Evolutionary conservation across 2,888 invertebrate species (phyloP), one percentile per base, ranked within the genome.

Genomic region (Aplocera efformata): DNA sequence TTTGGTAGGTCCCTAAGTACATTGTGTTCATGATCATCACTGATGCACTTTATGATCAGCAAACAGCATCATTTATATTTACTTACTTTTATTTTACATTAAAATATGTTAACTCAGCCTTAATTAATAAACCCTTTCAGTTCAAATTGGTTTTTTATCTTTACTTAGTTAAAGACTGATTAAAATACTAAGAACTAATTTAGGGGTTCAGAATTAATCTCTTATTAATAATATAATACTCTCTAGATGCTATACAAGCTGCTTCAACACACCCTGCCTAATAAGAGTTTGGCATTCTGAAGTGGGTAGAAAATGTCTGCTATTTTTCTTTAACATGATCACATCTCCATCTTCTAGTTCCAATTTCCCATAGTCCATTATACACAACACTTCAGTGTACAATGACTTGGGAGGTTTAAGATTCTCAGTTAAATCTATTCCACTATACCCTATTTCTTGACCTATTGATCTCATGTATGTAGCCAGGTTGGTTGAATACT

Each of bases 331-430:
- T 10, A 99, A 86, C 53, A 94, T 90, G 10, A 99, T 91, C 3
- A 95, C 91, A 66, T 95, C 95, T n/a, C 98, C 99, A 83, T 97
- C 96, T 60, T 96, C 96, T 6, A 98, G 89, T 78, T 98, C 98
- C 60, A 97, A 92, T 72, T 96, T 97, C 0, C 99, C 99, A 79
- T 97, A 97, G 76, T 99, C 97, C 29, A 91, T 89, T 29, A 97
- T 68, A 71, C 98, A 98, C 8, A 96, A 89, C 35, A 98, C 98
- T 90, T 98, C 97, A 48, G 98, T 93, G 68, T 93, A 97, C 7
- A 98, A 88, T 0, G 95, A 93, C 73, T 98, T 98, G 0, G 98
- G 98, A 7, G 99, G 99, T 48, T 94, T 92, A 37, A 96, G 82
- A 72, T 97, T 94, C 53, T 94, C 92, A 0, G 96, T 96, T 13